Evolutionary conservation across 2,113 vertebrate species (phyloP).

Genomic region (Geococcyx californianus): DNA sequence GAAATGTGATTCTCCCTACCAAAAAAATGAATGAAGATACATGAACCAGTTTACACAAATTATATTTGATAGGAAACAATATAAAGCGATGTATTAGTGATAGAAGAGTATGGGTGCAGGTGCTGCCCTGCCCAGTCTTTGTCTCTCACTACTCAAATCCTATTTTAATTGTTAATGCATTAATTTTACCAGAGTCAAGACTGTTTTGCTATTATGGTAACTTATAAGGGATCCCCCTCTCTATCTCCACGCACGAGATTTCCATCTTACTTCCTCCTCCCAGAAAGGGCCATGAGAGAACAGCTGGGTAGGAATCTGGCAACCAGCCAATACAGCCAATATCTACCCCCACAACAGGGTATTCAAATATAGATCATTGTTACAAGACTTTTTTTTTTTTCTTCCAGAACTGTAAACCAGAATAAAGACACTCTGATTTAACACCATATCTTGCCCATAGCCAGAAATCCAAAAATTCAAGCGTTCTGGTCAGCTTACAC

Average conservation of each 20-base stretch:
- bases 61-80: neutral
- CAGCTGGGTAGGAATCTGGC: neutral
- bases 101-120: accelerated
- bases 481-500: neutral
- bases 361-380: neutral
- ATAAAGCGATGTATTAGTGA: accelerated
- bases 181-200: neutral
- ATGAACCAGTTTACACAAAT: neutral
- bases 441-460: neutral
- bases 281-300: accelerated
- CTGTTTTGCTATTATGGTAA: neutral
- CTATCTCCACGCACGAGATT: neutral
- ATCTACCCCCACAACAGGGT: neutral
- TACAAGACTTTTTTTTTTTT: neutral
- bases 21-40: neutral
- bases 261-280: accelerated
- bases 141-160: neutral
- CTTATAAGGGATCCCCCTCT: neutral
- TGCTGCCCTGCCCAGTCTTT: neutral
- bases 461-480: neutral
- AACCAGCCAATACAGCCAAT: accelerated
- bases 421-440: neutral
- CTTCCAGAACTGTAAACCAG: neutral
- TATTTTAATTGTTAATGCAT: neutral
- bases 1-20: neutral